Conservation (phyloP, 2,888 invertebrate genomes). For the Dione juno region DNA sequence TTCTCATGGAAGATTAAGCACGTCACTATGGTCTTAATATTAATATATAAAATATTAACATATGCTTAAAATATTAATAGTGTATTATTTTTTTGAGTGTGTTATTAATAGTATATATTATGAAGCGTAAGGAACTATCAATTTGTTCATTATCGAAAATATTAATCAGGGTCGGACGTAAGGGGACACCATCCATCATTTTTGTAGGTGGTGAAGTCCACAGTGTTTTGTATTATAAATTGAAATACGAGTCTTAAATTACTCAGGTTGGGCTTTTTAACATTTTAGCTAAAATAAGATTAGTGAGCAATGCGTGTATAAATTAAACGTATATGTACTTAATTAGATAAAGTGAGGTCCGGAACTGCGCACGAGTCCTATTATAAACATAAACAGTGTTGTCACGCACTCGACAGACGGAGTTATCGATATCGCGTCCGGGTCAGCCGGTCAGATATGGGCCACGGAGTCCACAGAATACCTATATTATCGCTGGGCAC, state of each 20-base stretch:
- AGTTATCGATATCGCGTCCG: slow-evolving; percentile 69
- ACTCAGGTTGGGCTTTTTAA: too few relatives aligned
- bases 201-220: background rate
- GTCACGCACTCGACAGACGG: slow-evolving; percentile 69
- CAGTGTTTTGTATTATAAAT: background rate
- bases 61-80: background rate
- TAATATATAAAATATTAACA: too few relatives aligned
- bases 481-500: slow-evolving; percentile 45
- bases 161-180: background rate
- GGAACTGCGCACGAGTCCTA: slow-evolving; percentile 55
- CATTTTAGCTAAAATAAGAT: background rate
- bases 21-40: too few relatives aligned
- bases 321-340: background rate
- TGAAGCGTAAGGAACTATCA: background rate
- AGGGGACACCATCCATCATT: background rate
- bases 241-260: background rate
- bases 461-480: slow-evolving; percentile 49
- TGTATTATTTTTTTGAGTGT: too few relatives aligned
- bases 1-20: too few relatives aligned
- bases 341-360: slow-evolving; percentile 43
- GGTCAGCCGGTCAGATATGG: slow-evolving; percentile 61
- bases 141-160: background rate
- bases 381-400: slow-evolving; percentile 60
- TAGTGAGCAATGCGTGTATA: background rate
- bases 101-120: background rate